A percentile compares a stretch with the other conserved stretches of the same genome.
Evolutionary conservation across 2,113 vertebrate species (phyloP).

Genomic region (Pleuronectes platessa): DNA sequence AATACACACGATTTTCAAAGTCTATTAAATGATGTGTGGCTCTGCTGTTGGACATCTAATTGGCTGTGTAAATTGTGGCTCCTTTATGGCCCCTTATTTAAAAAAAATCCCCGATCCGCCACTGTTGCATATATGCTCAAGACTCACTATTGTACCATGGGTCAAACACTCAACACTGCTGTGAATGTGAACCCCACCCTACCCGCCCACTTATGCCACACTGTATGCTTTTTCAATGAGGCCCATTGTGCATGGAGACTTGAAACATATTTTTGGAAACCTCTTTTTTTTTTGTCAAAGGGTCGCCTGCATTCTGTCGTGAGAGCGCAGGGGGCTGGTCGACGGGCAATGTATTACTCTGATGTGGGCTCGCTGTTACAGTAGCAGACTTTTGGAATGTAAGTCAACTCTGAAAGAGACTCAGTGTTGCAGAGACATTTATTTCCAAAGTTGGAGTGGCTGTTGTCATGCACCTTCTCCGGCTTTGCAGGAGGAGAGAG

Average conservation of each 20-base stretch:
- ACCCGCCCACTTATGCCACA: slow-evolving; percentile 25
- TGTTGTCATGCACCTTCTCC: slow-evolving; percentile 59
- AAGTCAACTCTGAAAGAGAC: slow-evolving; percentile 59
- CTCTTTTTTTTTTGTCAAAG: slow-evolving; percentile 25
- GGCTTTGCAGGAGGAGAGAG: background rate
- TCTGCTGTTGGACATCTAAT: background rate
- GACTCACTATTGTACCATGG: slow-evolving; percentile 7
- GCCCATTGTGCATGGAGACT: slow-evolving; percentile 63
- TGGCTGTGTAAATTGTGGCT: background rate
- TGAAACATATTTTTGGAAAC: slow-evolving; percentile 73
- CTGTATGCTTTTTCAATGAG: slow-evolving; percentile 63
- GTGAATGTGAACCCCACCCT: slow-evolving; percentile 29
- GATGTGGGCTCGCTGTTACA: slow-evolving; percentile 57
- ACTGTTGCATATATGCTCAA: slow-evolving; percentile 1
- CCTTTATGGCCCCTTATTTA: background rate
- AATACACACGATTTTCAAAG: background rate
- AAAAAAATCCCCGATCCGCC: background rate
- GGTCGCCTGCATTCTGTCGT: slow-evolving; percentile 58
- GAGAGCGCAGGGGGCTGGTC: slow-evolving; percentile 47
- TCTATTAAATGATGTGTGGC: background rate
- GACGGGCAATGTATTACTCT: slow-evolving; percentile 52
- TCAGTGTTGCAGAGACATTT: slow-evolving; percentile 46
- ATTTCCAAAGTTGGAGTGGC: slow-evolving; percentile 45
- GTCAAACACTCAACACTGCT: slow-evolving; percentile 21
- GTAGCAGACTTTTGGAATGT: slow-evolving; percentile 65